Evolutionary conservation across 2,888 invertebrate species (phyloP).

Genomic region (Bellardia pandia): DNA sequence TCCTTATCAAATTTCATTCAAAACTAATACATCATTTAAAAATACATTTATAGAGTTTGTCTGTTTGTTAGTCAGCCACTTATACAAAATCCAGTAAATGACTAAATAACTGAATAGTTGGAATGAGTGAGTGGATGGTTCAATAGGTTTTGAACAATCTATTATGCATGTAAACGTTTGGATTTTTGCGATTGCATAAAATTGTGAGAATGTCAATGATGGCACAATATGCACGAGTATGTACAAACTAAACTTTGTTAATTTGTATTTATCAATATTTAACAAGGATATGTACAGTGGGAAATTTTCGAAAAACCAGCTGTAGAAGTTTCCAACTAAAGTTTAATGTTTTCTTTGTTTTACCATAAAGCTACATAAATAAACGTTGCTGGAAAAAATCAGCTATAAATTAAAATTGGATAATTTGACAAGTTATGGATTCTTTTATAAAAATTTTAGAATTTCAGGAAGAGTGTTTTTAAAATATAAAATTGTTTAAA

Average conservation of each 20-base stretch:
- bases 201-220: background rate
- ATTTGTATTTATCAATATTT: background rate
- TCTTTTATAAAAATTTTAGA: too few species aligned
- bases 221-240: background rate
- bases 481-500: too few species aligned
- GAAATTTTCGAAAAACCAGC: too few species aligned
- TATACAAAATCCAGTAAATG: background rate
- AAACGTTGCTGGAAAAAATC: too few species aligned
- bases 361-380: too few species aligned
- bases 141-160: background rate
- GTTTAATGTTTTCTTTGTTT: too few species aligned
- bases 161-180: background rate
- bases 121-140: background rate
- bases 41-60: conserved; percentile 11
- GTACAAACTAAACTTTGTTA: background rate
- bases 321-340: too few species aligned
- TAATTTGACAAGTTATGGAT: too few species aligned
- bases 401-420: too few species aligned
- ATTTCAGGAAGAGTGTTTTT: too few species aligned
- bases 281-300: background rate
- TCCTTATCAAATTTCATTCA: conserved; percentile 41
- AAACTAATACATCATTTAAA: conserved; percentile 30
- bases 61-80: conserved; percentile 18
- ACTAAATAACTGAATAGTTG: background rate
- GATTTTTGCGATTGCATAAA: background rate